Evolutionary conservation across 2,113 vertebrate genomes (phyloP), one percentile per base, ranked within the genome.

Genomic region (Potamarius usumacintae): DNA sequence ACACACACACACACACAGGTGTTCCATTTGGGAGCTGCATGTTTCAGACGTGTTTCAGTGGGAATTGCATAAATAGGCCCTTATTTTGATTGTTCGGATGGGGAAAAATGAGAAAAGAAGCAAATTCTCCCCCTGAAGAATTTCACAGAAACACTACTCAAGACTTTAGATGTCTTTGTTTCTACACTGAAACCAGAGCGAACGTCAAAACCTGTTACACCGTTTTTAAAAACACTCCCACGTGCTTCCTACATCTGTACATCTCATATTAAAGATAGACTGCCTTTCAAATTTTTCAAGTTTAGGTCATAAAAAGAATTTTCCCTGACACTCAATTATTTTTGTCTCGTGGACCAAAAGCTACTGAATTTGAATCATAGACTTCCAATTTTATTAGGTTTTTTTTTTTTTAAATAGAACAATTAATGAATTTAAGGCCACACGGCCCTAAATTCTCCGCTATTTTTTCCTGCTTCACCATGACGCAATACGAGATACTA

Each of bases 1-100:
- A 74, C 42, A 80, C 34, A 85, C 87, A 86, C 42, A 65, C 67
- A 63, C 50, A 77, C 60, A 82, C 82, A 78, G 81, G 86, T 84
- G 86, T 83, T 83, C 15, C 72, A 25, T 87, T 87, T 87, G 60
- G 71, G 53, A 74, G n/a, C 58, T 65, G 86, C 58, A n/a, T 27
- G 42, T 57, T 86, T 71, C 30, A 80, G 27, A 77, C 82, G 25
- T 22, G 67, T 42, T 87, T 65, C 69, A 42, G 22, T 42, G 50
- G 80, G 67, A 74, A 82, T 87, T 48, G 30, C 57, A 63, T 67
- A 63, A 83, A 83, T 72, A 82, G 71, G 71, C 80, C 50, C 9
- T 27, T 58, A 27, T 27, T 69, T 71, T 58, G 25, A 50, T 83
- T 57, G n/a, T 52, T 77, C 48, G 67, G 58, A 53, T 77, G 72